phyloP scores from a whole-genome alignment of 2,888 invertebrate genomes.

The Parnassius orleans region DNA sequence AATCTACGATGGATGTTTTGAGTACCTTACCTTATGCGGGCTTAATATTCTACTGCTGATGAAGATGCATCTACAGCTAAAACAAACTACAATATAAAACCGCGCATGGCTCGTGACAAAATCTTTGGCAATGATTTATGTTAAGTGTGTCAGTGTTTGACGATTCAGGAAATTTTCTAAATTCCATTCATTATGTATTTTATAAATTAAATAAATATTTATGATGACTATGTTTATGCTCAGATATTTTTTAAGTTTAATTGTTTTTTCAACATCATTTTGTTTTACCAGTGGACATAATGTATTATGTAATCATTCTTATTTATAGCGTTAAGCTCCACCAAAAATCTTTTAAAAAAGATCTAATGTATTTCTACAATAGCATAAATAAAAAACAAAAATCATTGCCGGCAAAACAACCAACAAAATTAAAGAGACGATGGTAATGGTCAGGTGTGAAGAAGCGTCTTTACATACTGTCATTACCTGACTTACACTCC shows the following conservation, averaged over 20 bases:
- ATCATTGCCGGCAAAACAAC: slow-evolving; percentile 58
- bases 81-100: slow-evolving; percentile 62
- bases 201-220: too few relatives aligned
- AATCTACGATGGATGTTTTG: slow-evolving; percentile 32
- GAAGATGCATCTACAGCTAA: slow-evolving; percentile 63
- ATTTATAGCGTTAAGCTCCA: too few relatives aligned
- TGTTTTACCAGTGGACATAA: too few relatives aligned
- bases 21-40: slow-evolving; percentile 48
- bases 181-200: too few relatives aligned
- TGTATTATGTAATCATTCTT: too few relatives aligned
- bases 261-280: too few relatives aligned
- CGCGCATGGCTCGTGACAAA: slow-evolving; percentile 59
- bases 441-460: slow-evolving; percentile 61
- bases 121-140: slow-evolving; percentile 53
- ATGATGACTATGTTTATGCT: too few relatives aligned
- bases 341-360: too few relatives aligned
- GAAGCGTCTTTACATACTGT: slow-evolving; percentile 54
- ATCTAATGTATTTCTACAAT: not conserved
- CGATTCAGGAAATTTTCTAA: too few relatives aligned
- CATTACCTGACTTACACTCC: slow-evolving; percentile 93
- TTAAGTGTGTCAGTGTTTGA: not conserved
- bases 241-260: too few relatives aligned
- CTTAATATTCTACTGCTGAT: slow-evolving; percentile 43
- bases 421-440: slow-evolving; percentile 52
- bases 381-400: slow-evolving; percentile 38